Evolutionary conservation across 1,140 invertebrate species (phyloP).

Genomic region (Mya arenaria): DNA sequence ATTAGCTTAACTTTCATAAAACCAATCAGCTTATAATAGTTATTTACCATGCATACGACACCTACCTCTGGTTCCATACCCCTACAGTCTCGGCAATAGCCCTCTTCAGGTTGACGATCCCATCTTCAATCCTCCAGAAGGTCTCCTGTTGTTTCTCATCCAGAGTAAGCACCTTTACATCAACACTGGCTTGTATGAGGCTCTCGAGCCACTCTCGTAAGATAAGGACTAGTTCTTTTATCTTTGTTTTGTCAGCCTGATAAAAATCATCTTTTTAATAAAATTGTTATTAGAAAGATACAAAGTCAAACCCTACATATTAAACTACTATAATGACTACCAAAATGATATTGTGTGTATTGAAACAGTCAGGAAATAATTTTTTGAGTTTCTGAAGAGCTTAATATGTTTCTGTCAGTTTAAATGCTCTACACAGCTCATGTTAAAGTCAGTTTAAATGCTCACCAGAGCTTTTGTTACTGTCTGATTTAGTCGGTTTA

Average conservation of each 20-base stretch:
- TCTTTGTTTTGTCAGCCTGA: slow-evolving; percentile 44
- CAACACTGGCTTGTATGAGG: not conserved
- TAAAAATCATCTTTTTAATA: not conserved
- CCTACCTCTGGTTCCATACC: slow-evolving; percentile 85
- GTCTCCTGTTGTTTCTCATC: not conserved
- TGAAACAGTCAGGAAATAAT: too few species aligned
- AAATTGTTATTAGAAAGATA: not conserved
- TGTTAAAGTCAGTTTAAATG: too few species aligned
- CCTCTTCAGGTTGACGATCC: slow-evolving; percentile 85
- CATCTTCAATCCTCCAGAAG: slow-evolving; percentile 83
- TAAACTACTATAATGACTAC: not conserved
- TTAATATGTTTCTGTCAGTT: too few species aligned
- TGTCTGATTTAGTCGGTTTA: too few species aligned
- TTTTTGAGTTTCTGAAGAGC: too few species aligned
- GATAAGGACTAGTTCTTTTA: slow-evolving; percentile 31
- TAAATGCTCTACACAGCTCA: too few species aligned
- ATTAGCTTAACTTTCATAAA: not conserved
- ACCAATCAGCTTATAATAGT: too few species aligned
- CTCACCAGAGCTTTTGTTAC: too few species aligned
- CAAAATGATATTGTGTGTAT: too few species aligned
- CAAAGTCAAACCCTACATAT: not conserved
- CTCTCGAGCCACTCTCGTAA: slow-evolving; percentile 34
- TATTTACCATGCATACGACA: too few species aligned
- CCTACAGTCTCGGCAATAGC: slow-evolving; percentile 85
- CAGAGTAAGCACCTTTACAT: slow-evolving; percentile 19